Evolutionary conservation across 2,888 invertebrate genomes (phyloP).

Genomic region (Elaeidobius kamerunicus): DNA sequence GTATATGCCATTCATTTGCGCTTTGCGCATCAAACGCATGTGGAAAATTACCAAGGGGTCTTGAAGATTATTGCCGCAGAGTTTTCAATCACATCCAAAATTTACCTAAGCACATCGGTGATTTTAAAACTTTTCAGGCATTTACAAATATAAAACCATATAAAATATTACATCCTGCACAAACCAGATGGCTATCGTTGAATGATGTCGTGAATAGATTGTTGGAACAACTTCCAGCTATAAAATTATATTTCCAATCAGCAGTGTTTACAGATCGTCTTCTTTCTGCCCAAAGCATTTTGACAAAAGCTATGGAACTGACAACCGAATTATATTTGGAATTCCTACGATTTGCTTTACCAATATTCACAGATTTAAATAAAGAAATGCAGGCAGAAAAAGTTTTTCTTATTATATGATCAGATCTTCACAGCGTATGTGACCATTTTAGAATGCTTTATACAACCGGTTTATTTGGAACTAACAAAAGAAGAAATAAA

Average conservation of each 20-base stretch:
- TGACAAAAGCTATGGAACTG: not conserved
- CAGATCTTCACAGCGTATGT: constrained; percentile 1
- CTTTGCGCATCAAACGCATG: not conserved
- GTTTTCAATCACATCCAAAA: not conserved
- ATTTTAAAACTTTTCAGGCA: not conserved
- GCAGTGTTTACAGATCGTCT: not conserved
- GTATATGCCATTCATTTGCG: not conserved
- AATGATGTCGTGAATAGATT: not conserved
- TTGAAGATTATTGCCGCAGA: not conserved
- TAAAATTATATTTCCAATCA: not conserved
- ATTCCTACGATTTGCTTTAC: constrained; percentile 5
- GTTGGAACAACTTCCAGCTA: not conserved
- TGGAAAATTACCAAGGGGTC: not conserved
- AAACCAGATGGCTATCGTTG: constrained; percentile 4
- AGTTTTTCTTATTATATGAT: not conserved
- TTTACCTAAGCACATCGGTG: not conserved
- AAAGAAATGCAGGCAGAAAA: constrained; percentile 5
- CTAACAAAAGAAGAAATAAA: not conserved
- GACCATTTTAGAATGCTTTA: not conserved
- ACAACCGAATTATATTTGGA: not conserved
- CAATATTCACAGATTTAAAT: constrained; percentile 5
- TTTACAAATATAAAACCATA: not conserved
- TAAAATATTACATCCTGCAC: constrained; percentile 4
- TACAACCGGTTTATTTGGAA: not conserved
- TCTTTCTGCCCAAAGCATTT: constrained; percentile 1